Base-by-base conservation (phyloP, 92 coral and sea anemone species). In the Pocillopora grandis region DNA sequence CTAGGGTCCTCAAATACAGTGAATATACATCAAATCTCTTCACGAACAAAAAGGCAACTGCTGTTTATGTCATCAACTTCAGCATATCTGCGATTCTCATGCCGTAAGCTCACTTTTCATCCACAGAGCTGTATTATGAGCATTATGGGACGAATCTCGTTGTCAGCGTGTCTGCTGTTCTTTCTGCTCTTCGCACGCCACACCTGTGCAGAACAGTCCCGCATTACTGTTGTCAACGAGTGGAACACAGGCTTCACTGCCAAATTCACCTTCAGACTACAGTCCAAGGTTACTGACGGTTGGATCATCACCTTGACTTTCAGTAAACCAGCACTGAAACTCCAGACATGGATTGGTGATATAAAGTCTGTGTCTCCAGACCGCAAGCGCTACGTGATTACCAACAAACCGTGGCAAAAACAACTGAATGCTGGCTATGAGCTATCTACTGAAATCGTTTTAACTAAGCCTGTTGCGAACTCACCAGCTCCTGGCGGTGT, bases 171-270 rank as follows among this genome's bases (percentile, higher is more conserved):
- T 36, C 19, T 76, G 15, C 66, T 76, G 52, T 76, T 48, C 16
- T n/a, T 76, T 21, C 23, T 76, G 1, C 9, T 76, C 52, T 58
- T 0, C 17, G 52, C 68, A 14, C 80, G 18, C 2, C 10, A 76
- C 65, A 66, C 55, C 66, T 58, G 68, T 55, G 80, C 80, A 76
- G 80, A 76, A 58, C 65, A 58, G 23, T 21, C 42, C 66, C 65
- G 56, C 37, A 11, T 57, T 5, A 35, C 64, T 12, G 18, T 86
- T 27, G 70, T 76, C 36, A 70, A 78, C 20, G 69, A 78, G 20
- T 42, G 82, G 76, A 72, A 78, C 33, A 66, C 84, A 3, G 76
- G 71, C 23, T 86, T 86, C 63, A 80, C 74, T 37, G 89, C 89
- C 73, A 67, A 37, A n/a, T 42, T 86, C 20, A 66, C 62, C 66